Evolutionary conservation across 2,888 invertebrate genomes (phyloP).

Genomic region (Flexamia atlantica): DNA sequence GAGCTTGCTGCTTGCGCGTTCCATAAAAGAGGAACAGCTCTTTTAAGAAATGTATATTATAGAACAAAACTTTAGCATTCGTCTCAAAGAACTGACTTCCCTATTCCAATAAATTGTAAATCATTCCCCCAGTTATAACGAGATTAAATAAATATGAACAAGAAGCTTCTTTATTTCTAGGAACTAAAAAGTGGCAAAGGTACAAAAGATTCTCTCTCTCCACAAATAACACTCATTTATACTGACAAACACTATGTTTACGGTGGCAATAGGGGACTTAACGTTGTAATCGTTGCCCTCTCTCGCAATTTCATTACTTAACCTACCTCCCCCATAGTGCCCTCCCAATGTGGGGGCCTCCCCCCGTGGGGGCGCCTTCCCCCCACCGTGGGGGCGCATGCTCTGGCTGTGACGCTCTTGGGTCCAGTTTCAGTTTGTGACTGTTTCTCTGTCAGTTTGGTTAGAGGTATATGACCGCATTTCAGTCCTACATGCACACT

Average conservation of each 20-base stretch:
- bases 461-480: not conserved
- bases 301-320: constrained; percentile 35
- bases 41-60: no score
- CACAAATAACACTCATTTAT: constrained; percentile 28
- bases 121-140: no score
- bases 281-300: constrained; percentile 39
- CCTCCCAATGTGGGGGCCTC: not conserved
- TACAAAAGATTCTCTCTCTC: not conserved
- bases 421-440: constrained; percentile 22
- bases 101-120: no score
- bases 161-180: no score
- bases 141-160: no score
- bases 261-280: constrained; percentile 33
- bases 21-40: no score
- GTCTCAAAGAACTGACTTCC: no score
- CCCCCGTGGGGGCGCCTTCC: not conserved
- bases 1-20: no score
- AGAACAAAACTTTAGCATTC: no score
- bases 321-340: not conserved
- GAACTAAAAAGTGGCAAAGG: constrained; percentile 10
- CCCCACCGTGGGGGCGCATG: constrained; percentile 34
- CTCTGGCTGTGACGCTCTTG: not conserved
- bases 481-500: constrained; percentile 27
- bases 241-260: constrained; percentile 30
- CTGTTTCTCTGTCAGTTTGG: not conserved